phyloP scores from a whole-genome alignment of 2,113 vertebrate species.

The Bubalus kerabau region DNA sequence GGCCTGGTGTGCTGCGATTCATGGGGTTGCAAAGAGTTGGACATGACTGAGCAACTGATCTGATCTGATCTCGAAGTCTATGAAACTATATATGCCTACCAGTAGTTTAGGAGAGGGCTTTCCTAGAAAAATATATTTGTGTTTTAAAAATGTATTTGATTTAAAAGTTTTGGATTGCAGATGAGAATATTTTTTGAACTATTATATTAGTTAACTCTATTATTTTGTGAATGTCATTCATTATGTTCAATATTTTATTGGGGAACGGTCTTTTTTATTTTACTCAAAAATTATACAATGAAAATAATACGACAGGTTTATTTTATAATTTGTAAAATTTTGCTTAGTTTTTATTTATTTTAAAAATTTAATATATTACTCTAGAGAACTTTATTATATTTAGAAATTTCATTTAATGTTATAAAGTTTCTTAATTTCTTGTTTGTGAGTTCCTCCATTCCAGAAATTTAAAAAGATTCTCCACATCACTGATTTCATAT shows the following conservation, averaged over 20 bases:
- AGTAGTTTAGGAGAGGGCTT: neutral
- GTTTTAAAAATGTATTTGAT: neutral
- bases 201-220: neutral
- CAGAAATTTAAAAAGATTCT: neutral
- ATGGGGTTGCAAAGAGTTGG: too few species aligned
- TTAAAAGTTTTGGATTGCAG: neutral
- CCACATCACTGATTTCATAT: neutral
- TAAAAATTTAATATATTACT: neutral
- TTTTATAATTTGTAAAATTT: neutral
- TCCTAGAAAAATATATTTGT: neutral
- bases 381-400: neutral
- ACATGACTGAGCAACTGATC: too few species aligned
- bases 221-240: neutral
- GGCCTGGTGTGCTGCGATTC: too few species aligned
- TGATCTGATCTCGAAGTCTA: neutral
- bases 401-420: conserved; percentile 5
- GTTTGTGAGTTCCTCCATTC: neutral
- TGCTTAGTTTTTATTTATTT: neutral
- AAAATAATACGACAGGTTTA: neutral
- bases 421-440: neutral
- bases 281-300: neutral
- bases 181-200: neutral
- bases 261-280: neutral
- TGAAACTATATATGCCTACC: neutral
- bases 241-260: neutral